Conservation (phyloP, 2,113 vertebrate genomes). For the Dryoscopus gambensis region DNA sequence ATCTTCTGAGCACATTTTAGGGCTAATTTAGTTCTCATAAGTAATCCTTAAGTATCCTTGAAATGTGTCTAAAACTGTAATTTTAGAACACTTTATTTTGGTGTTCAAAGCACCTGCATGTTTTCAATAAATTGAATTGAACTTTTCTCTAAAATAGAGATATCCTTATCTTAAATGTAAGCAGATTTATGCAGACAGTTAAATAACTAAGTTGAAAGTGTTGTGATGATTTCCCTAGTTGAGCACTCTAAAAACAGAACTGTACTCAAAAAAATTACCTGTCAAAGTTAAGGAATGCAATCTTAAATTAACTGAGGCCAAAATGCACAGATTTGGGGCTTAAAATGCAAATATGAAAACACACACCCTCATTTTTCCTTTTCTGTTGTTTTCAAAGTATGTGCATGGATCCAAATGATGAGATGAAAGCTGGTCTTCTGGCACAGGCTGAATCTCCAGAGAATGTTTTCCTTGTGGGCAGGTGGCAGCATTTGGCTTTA, state of each 20-base stretch:
- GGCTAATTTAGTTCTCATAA: neutral
- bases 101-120: neutral
- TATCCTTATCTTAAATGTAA: neutral
- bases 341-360: neutral
- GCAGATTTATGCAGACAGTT: neutral
- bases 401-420: slow-evolving; percentile 91
- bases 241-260: neutral
- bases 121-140: neutral
- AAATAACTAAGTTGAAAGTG: neutral
- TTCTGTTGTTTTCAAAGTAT: slow-evolving; percentile 71
- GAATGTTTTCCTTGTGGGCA: slow-evolving; percentile 76
- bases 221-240: neutral
- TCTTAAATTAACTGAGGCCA: neutral
- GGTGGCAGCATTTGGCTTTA: slow-evolving; percentile 91
- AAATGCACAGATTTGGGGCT: neutral
- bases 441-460: slow-evolving; percentile 88
- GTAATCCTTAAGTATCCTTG: neutral
- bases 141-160: neutral
- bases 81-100: neutral
- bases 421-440: slow-evolving; percentile 85
- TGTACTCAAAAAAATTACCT: neutral
- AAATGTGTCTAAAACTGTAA: neutral
- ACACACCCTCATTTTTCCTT: neutral
- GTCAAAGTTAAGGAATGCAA: neutral
- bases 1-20: neutral